Percentiles rank a stretch among this genome's conserved stretches.
Evolutionary conservation across 2,888 invertebrate genomes (phyloP).

Genomic region (Tipula vernalis): DNA sequence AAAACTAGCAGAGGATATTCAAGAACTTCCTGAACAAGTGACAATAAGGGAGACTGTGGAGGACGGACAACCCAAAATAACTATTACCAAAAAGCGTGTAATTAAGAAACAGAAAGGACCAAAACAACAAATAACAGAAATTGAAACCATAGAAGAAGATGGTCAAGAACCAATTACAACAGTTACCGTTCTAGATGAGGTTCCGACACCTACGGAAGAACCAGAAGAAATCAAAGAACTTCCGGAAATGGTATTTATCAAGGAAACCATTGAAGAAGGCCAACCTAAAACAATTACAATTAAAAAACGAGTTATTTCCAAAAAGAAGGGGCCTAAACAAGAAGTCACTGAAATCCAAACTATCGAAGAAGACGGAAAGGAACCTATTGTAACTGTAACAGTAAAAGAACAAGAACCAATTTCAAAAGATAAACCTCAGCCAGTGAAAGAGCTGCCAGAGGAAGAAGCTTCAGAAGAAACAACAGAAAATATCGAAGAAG

Average conservation of each 20-base stretch:
- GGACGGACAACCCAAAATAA: slow-evolving; percentile 23
- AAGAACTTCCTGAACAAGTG: slow-evolving; percentile 30
- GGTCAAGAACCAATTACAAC: slow-evolving; percentile 27
- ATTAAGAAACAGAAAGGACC: slow-evolving; percentile 28
- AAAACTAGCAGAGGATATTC: slow-evolving; percentile 26
- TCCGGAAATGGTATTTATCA: background rate
- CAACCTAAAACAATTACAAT: slow-evolving; percentile 12
- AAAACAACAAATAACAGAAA: slow-evolving; percentile 30
- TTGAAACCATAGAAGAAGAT: slow-evolving; percentile 29
- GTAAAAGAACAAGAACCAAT: slow-evolving; percentile 31
- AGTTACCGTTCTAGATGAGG: slow-evolving; percentile 18
- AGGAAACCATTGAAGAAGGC: slow-evolving; percentile 20
- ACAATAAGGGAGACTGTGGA: slow-evolving; percentile 28
- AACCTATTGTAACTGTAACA: slow-evolving; percentile 24
- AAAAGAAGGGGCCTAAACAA: slow-evolving; percentile 28
- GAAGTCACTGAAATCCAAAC: slow-evolving; percentile 31
- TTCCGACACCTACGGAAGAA: slow-evolving; percentile 11
- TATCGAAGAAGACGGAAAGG: slow-evolving; percentile 30
- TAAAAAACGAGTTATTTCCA: slow-evolving; percentile 21
- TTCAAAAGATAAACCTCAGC: slow-evolving; percentile 25
- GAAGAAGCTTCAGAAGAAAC: slow-evolving; percentile 18
- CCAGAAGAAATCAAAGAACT: slow-evolving; percentile 28
- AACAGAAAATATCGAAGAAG: slow-evolving; percentile 1
- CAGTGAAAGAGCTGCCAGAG: slow-evolving; percentile 19
- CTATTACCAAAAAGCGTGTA: slow-evolving; percentile 26